Base-by-base conservation (phyloP, 1,140 invertebrate genomes). In the Sycophaga agraensis region DNA sequence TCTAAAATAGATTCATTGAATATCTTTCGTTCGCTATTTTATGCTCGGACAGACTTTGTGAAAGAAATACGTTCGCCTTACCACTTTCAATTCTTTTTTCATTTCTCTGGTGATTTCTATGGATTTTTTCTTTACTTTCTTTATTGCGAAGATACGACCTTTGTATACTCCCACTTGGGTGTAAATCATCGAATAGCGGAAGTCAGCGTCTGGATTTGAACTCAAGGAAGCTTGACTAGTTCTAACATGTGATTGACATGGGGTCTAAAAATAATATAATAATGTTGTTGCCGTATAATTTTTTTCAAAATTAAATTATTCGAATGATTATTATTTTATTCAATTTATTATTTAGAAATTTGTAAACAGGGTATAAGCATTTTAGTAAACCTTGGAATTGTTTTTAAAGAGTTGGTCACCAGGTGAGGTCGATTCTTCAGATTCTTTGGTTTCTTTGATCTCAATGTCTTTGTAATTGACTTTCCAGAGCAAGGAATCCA, bases 31-130 rank as follows among this genome's bases (percentile, higher is more conserved):
- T n/a, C n/a, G n/a, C n/a, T n/a, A n/a, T n/a, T n/a, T n/a, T 40
- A 9, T 14, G 8, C 5, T 40, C n/a, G 9, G 8, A 12, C n/a
- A 19, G 28, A 4, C 28, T 4, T 11, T 31, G 28, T 31, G 28
- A 31, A 6, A 6, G 5, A 11, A 51, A 51, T 14, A 26, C 4
- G 28, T 42, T 31, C 12, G 17, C 7, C 3, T 54, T 42, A 92
- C 92, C 77, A 92, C 85, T 87, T 97, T 97, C 45, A 98, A 84
- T 82, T 98, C 94, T 72, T 95, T 96, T 75, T 97, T 97, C 84
- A 97, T 94, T 69, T 90, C 89, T 45, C 94, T 82, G 0, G 88
- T 95, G 9, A 97, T 91, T 69, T 97, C 95, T 19, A 96, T 89
- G 34, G 89, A 88, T 77, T 92, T 92, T 72, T 92, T 91, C 53